Conservation (phyloP, 2,888 invertebrate genomes). For the Stenotaenia linearis region DNA sequence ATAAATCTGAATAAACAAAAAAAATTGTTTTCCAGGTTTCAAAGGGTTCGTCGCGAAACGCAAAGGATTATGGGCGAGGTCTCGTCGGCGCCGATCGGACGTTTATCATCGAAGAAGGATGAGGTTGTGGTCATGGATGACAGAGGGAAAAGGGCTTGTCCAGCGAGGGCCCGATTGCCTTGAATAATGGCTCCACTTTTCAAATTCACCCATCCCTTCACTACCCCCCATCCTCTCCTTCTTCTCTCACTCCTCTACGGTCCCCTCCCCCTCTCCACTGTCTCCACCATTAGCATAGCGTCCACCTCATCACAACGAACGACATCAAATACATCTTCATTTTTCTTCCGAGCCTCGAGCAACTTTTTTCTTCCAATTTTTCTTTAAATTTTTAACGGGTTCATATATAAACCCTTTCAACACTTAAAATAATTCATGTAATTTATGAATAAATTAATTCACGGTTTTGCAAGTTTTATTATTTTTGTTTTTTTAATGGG, state of each 20-base stretch:
- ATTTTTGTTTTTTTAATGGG: neutral
- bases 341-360: neutral
- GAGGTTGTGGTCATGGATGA: slow-evolving; percentile 31
- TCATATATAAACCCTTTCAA: neutral
- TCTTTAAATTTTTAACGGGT: neutral
- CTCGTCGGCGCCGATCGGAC: slow-evolving; percentile 14
- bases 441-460: neutral
- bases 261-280: slow-evolving; percentile 14
- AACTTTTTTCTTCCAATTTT: neutral
- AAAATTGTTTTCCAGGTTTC: neutral
- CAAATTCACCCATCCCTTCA: slow-evolving; percentile 29
- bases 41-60: neutral
- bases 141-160: slow-evolving; percentile 32
- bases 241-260: slow-evolving; percentile 8
- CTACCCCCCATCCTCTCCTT: neutral
- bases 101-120: slow-evolving; percentile 31
- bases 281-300: slow-evolving; percentile 15
- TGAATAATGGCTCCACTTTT: slow-evolving; percentile 32
- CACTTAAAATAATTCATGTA: neutral
- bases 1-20: no score
- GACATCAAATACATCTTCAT: slow-evolving; percentile 15
- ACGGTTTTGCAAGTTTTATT: neutral
- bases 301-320: slow-evolving; percentile 11
- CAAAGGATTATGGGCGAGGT: neutral
- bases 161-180: slow-evolving; percentile 28